These are phyloP conservation scores for Pammene fasciana DNA, from an alignment of 2,888 invertebrate species.

Conservation along the genomic window DNA sequence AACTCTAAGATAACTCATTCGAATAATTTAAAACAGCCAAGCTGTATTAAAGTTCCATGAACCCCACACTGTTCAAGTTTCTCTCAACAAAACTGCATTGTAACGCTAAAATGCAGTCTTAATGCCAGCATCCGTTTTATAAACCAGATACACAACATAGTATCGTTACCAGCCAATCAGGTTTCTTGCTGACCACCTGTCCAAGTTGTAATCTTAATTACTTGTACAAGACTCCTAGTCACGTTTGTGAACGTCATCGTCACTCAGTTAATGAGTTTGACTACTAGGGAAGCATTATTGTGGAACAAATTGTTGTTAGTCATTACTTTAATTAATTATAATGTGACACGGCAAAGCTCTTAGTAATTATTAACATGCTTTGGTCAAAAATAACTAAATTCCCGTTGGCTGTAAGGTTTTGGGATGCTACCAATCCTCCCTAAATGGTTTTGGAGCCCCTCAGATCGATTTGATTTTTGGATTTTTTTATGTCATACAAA, in stretches of 20 bases:
- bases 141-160: conserved; percentile 10
- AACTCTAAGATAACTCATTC: neutral
- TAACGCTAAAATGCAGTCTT: conserved; percentile 10
- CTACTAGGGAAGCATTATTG: neutral
- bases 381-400: no score
- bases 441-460: no score
- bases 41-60: neutral
- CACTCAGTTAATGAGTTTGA: neutral
- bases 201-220: conserved; percentile 18
- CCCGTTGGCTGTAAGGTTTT: no score
- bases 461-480: no score
- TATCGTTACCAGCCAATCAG: conserved; percentile 10
- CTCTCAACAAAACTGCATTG: neutral
- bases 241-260: conserved; percentile 8
- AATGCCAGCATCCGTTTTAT: conserved; percentile 5
- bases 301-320: neutral
- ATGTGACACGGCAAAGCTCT: neutral
- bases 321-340: neutral
- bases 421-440: no score
- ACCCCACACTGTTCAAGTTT: neutral
- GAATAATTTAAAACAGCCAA: neutral
- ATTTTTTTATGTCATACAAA: no score
- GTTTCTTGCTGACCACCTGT: conserved; percentile 14
- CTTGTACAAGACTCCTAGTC: no score
- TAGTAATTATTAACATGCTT: no score